These are phyloP conservation scores for Pygmarrhopalites habei DNA, from an alignment of 1,140 invertebrate genomes.

Conservation along the genomic window DNA sequence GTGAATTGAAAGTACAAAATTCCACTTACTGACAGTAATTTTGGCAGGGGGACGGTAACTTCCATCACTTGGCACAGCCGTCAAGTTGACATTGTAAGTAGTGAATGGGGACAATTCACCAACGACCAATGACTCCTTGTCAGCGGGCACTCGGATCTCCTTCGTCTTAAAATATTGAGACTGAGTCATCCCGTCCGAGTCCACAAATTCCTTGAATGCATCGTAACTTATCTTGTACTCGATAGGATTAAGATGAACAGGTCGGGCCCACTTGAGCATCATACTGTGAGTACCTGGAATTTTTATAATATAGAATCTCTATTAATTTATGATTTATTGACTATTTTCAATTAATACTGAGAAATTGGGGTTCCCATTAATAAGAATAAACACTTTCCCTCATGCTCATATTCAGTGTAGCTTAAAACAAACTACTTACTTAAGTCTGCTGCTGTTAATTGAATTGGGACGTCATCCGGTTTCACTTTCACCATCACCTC, in stretches of 20 bases:
- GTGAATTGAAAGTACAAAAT: too few relatives aligned
- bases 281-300: constrained; percentile 55
- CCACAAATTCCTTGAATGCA: constrained; percentile 89
- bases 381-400: too few relatives aligned
- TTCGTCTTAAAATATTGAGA: constrained; percentile 69
- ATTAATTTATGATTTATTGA: too few relatives aligned
- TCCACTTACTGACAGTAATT: constrained; percentile 91
- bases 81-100: constrained; percentile 89
- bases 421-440: too few relatives aligned
- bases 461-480: constrained; percentile 81
- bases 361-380: too few relatives aligned
- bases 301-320: too few relatives aligned
- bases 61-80: constrained; percentile 74
- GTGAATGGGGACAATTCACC: constrained; percentile 87
- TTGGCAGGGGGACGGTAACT: constrained; percentile 80
- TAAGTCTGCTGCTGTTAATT: constrained; percentile 75
- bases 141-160: constrained; percentile 62
- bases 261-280: constrained; percentile 86
- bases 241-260: constrained; percentile 77
- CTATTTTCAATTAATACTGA: too few relatives aligned
- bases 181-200: constrained; percentile 85
- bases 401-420: too few relatives aligned
- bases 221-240: constrained; percentile 88
- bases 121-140: constrained; percentile 62
- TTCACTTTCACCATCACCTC: constrained; percentile 76